These are phyloP conservation scores for Dolichopus griseipennis DNA, from an alignment of 2,888 invertebrate species.

Conservation along the genomic window DNA sequence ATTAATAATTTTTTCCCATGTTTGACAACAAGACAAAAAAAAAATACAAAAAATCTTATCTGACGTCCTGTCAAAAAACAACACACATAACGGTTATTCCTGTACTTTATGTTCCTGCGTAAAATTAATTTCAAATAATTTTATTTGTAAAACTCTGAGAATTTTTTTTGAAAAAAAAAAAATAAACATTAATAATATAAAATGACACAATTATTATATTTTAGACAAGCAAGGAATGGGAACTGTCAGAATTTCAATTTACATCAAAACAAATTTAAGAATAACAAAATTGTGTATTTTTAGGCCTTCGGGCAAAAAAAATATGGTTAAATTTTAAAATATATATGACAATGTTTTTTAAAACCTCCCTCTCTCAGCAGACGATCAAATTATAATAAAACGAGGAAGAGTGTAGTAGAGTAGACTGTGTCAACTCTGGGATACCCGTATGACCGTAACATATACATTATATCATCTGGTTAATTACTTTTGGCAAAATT, in stretches of 20 bases:
- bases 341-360: neutral
- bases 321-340: neutral
- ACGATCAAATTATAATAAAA: too few relatives aligned
- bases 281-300: neutral
- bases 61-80: slow-evolving; percentile 1
- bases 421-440: too few relatives aligned
- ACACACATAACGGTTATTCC: neutral
- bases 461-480: too few relatives aligned
- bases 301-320: neutral
- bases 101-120: neutral
- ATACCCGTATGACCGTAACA: too few relatives aligned
- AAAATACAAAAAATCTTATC: too few relatives aligned
- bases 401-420: too few relatives aligned
- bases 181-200: neutral
- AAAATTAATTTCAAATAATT: too few relatives aligned
- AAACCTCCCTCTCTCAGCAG: slow-evolving; percentile 4
- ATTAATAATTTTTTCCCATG: neutral
- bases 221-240: too few relatives aligned
- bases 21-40: neutral
- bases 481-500: too few relatives aligned
- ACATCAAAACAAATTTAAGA: neutral
- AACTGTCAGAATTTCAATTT: neutral
- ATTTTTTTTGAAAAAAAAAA: neutral
- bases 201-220: neutral
- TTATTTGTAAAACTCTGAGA: neutral